Percentiles rank a stretch among this genome's conserved stretches.
These are phyloP conservation scores for Microctonus aethiopoides DNA, from an alignment of 2,888 invertebrate species.

Conservation along the genomic window DNA sequence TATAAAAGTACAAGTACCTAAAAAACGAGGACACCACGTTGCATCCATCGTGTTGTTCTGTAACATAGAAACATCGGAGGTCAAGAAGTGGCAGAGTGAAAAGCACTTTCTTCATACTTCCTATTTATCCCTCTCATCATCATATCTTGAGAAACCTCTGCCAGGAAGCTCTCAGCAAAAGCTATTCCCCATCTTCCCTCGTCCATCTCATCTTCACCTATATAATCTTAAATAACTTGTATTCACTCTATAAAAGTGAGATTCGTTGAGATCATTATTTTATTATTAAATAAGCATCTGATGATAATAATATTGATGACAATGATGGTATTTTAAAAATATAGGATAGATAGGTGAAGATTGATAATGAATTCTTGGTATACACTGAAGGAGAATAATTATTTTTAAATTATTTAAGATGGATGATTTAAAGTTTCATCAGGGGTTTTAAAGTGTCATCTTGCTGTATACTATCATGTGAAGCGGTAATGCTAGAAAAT, in stretches of 20 bases:
- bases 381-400: not conserved
- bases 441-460: too few relatives aligned
- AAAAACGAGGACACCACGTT: not conserved
- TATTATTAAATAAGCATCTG: not conserved
- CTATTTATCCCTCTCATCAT: not conserved
- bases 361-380: not conserved
- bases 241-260: conserved; percentile 4
- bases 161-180: conserved; percentile 11
- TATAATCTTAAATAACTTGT: not conserved
- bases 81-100: conserved; percentile 40
- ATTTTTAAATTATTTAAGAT: not conserved
- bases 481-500: too few relatives aligned
- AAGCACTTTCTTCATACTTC: conserved; percentile 33
- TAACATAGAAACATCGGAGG: conserved; percentile 44
- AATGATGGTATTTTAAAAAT: not conserved
- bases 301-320: not conserved
- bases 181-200: not conserved
- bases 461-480: too few relatives aligned
- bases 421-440: not conserved
- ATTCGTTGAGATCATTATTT: conserved; percentile 31
- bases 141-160: not conserved
- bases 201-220: not conserved
- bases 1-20: conserved; percentile 3
- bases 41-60: conserved; percentile 10
- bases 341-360: not conserved